Percentiles rank a stretch among this genome's conserved stretches.
Conservation (phyloP, 2,797 vertebrate species). For the Parauchenoglanis ngamensis region DNA sequence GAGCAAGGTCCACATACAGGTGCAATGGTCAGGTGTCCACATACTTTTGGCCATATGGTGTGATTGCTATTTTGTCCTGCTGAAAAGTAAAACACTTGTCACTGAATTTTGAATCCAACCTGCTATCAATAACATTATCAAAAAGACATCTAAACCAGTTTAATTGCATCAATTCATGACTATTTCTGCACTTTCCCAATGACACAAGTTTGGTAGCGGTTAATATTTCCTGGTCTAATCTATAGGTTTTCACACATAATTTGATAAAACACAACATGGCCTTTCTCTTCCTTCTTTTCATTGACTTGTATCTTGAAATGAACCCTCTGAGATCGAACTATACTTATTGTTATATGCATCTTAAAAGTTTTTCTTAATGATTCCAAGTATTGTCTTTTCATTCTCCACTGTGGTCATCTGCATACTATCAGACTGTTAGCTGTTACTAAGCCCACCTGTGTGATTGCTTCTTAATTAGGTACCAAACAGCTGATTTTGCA, state of each 20-base stretch:
- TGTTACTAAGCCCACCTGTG: neutral
- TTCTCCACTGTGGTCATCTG: neutral
- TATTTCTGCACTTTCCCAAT: neutral
- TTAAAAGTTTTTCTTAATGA: neutral
- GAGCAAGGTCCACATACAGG: neutral
- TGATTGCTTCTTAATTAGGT: neutral
- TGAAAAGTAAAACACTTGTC: neutral
- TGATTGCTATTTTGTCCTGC: neutral
- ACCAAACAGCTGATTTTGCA: neutral
- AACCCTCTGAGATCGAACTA: neutral
- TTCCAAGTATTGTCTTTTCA: neutral
- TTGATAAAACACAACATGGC: neutral
- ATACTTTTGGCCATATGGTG: neutral
- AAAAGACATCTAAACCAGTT: neutral
- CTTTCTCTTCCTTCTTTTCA: neutral
- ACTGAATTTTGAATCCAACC: neutral
- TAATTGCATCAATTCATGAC: neutral
- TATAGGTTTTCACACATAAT: neutral
- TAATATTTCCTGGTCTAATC: neutral
- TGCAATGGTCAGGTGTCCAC: neutral
- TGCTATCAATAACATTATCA: neutral
- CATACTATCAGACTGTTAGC: neutral
- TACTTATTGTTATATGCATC: neutral
- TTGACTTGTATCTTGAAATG: neutral
- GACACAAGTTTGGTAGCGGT: neutral